phyloP scores from a whole-genome alignment of 1,140 invertebrate genomes.

The Holotrichia oblita region DNA sequence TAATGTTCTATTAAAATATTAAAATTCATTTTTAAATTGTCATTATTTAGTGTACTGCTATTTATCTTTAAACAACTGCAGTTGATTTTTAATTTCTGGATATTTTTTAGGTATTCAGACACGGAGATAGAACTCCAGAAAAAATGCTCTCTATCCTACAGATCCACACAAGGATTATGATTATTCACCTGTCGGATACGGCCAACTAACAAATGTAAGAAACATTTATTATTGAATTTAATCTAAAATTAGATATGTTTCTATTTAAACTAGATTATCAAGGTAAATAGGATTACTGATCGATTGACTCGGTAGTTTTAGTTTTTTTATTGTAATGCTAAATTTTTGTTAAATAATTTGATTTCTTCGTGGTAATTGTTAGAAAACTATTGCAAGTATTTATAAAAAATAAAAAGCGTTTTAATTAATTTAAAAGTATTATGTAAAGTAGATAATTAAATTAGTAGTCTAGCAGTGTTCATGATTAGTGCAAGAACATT shows the following conservation, averaged over 20 bases:
- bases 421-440: no score
- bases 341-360: no score
- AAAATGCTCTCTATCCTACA: background rate
- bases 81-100: background rate
- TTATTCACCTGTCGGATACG: slow-evolving; percentile 32
- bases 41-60: background rate
- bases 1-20: background rate
- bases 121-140: slow-evolving; percentile 28
- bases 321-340: no score
- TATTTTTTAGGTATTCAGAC: slow-evolving; percentile 37
- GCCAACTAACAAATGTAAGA: slow-evolving; percentile 38
- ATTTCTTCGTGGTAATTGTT: no score
- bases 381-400: no score
- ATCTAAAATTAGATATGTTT: background rate
- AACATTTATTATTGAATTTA: background rate
- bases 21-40: background rate
- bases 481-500: no score
- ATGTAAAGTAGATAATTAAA: no score
- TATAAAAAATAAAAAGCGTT: no score
- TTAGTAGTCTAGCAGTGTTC: no score
- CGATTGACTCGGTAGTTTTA: no score
- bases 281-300: no score
- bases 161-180: slow-evolving; percentile 37
- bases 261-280: no score
- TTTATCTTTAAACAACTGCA: background rate